These are phyloP conservation scores for Sebastes jordani DNA, from an alignment of 2,797 vertebrate species.

Conservation along the genomic window DNA sequence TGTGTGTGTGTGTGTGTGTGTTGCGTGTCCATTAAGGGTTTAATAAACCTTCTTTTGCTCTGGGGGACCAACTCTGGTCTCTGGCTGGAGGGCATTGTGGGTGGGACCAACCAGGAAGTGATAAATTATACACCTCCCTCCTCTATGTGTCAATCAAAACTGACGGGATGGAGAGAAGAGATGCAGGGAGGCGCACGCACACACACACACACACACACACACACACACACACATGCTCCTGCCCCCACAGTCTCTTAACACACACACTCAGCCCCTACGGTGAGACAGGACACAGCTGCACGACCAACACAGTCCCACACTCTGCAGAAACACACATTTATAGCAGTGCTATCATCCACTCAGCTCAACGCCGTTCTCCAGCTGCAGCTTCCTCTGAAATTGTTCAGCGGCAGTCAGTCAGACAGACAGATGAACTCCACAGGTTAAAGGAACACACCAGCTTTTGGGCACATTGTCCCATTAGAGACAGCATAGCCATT, in stretches of 20 bases:
- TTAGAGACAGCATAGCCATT: not conserved
- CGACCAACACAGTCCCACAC: constrained; percentile 29
- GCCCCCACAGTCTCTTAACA: constrained; percentile 17
- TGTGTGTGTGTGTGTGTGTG: not conserved
- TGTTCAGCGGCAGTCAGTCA: constrained; percentile 35
- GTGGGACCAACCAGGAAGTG: constrained; percentile 67
- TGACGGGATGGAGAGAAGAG: constrained; percentile 59
- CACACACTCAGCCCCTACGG: not conserved
- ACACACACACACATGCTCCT: constrained; percentile 16
- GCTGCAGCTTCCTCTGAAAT: constrained; percentile 62
- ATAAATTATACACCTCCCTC: constrained; percentile 76
- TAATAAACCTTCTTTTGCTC: constrained; percentile 73
- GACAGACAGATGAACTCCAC: constrained; percentile 23
- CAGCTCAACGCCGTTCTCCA: constrained; percentile 34
- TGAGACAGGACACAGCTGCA: constrained; percentile 71
- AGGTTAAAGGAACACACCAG: constrained; percentile 44
- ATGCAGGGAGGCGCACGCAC: constrained; percentile 11
- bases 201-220: not conserved
- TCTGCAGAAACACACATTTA: constrained; percentile 46
- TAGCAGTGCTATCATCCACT: constrained; percentile 39
- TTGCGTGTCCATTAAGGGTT: constrained; percentile 65
- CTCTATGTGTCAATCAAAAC: constrained; percentile 72
- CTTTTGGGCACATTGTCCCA: constrained; percentile 20
- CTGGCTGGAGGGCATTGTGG: constrained; percentile 64
- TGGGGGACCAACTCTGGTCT: constrained; percentile 45